Evolutionary conservation across 2,113 vertebrate genomes (phyloP).

Genomic region (Paramormyrops kingsleyae): DNA sequence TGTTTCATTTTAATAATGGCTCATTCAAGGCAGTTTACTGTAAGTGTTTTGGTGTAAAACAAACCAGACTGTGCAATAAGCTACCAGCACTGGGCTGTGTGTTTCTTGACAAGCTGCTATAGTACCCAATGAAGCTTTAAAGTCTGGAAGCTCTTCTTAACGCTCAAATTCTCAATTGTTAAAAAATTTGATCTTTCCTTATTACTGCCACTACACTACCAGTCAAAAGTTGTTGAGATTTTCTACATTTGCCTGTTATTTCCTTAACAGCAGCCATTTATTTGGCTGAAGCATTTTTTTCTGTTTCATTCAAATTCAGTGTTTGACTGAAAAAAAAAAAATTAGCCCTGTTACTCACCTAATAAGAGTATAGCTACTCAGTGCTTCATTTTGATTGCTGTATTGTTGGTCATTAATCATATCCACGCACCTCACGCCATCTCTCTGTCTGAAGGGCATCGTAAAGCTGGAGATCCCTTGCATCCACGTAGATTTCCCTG

Average conservation of each 20-base stretch:
- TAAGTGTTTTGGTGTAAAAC: background rate
- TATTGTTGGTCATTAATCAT: background rate
- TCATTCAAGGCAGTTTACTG: background rate
- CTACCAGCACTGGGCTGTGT: background rate
- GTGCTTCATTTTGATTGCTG: background rate
- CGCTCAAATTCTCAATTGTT: background rate
- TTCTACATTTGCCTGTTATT: no score
- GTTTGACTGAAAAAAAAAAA: background rate
- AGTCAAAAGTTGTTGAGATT: no score
- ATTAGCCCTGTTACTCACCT: background rate
- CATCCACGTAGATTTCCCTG: slow-evolving; percentile 93
- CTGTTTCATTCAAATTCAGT: background rate
- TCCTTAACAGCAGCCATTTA: background rate
- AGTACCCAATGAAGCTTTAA: background rate
- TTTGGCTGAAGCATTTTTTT: background rate
- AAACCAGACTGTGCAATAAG: background rate
- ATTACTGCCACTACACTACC: background rate
- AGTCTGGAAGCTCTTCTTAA: background rate
- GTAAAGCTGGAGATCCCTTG: slow-evolving; percentile 88
- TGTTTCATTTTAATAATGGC: background rate
- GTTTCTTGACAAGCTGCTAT: background rate
- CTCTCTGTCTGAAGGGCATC: slow-evolving; percentile 68
- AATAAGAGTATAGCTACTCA: background rate
- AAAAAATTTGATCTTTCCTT: background rate
- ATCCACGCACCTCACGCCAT: background rate